Percentiles rank a stretch among this genome's conserved stretches.
These are phyloP conservation scores for Crotalus viridis DNA, from an alignment of 2,113 vertebrate genomes.

Conservation along the genomic window DNA sequence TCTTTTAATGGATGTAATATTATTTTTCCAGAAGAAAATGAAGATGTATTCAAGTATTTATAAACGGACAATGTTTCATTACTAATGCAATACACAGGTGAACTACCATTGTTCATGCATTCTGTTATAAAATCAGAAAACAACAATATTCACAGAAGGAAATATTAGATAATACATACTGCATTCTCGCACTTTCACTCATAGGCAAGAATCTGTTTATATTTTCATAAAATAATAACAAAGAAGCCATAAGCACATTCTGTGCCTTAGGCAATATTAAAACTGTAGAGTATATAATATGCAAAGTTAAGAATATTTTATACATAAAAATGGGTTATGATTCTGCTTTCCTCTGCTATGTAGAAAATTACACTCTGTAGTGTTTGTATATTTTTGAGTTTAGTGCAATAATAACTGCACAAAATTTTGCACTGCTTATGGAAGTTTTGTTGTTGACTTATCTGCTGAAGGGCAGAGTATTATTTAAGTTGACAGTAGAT, in stretches of 20 bases:
- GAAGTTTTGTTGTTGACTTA: not conserved
- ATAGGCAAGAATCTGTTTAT: not conserved
- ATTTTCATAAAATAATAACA: not conserved
- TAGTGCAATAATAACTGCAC: not conserved
- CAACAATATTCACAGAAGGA: slow-evolving; percentile 13
- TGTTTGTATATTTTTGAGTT: not conserved
- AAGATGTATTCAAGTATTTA: slow-evolving; percentile 66
- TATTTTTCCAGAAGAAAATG: slow-evolving; percentile 73
- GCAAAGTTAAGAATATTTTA: not conserved
- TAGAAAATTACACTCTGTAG: not conserved
- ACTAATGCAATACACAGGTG: slow-evolving; percentile 35
- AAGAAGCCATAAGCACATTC: not conserved
- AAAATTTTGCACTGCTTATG: not conserved
- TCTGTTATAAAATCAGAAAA: slow-evolving; percentile 59
- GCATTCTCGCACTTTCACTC: not conserved
- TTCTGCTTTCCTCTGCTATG: not conserved
- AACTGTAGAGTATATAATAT: not conserved
- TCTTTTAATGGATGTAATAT: slow-evolving; percentile 73
- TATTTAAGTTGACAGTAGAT: not conserved
- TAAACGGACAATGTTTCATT: slow-evolving; percentile 61
- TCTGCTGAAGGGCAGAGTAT: not conserved
- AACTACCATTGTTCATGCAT: slow-evolving; percentile 59
- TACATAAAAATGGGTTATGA: not conserved
- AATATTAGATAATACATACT: not conserved
- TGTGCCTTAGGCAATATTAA: not conserved